Evolutionary conservation across 2,113 vertebrate species (phyloP), one percentile per base, ranked within the genome.

Genomic region (Oreotrochilus melanogaster): DNA sequence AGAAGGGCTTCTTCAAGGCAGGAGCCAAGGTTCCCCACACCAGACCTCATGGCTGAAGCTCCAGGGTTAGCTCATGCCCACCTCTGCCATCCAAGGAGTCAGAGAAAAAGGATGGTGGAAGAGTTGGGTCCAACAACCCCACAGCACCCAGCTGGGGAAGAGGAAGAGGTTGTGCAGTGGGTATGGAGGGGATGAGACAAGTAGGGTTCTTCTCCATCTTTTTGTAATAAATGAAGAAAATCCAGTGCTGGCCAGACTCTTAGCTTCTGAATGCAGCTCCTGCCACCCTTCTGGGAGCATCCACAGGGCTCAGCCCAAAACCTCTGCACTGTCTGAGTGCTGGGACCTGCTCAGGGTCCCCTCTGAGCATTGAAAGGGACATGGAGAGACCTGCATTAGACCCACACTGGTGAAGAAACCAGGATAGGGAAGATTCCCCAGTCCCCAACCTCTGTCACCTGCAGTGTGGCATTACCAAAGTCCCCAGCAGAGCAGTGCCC

Each of bases 381-480:
- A 31, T 0, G 2, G 33, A 67, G 21, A 87, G 7, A 45, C 16
- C 60, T 37, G 14, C 8, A 18, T 6, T 39, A 21, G 58, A 24
- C 17, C 76, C 25, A 56, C 18, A 37, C 4, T 51, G 30, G 3
- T 48, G 28, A 56, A 86, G 28, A 83, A 84, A 47, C 9, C 10
- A 58, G 42, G 25, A n/a, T 11, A 69, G 30, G 10, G 27, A 86
- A 69, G 23, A 65, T 14, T 14, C 10, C 13, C 1, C 21, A 67
- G 3, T 15, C 21, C 50, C n/a, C 33, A 30, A 22, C 9, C 0
- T 0, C 65, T 30, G 16, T 16, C 27, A 22, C 43, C 53, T 39
- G 39, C 16, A 5, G 35, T 14, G 35, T 10, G 48, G 33, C 79
- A 69, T 42, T 8, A 39, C 2, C 7, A 21, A 33, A 27, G 10